phyloP scores from a whole-genome alignment of 1,140 invertebrate genomes.

The Orchestia grillus region DNA sequence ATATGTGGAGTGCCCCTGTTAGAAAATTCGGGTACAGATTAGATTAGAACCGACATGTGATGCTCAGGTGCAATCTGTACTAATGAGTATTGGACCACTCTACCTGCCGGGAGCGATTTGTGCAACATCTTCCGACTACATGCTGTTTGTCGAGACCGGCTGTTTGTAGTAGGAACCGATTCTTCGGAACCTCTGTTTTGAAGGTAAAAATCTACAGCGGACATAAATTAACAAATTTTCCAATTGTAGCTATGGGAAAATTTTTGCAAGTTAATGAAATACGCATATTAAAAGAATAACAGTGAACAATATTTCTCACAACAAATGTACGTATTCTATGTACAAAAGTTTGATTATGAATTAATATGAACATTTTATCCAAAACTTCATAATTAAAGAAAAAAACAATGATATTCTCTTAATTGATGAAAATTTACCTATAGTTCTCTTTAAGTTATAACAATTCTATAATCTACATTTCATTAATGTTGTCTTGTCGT shows the following conservation, averaged over 20 bases:
- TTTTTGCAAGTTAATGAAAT: not conserved
- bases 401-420: too few relatives aligned
- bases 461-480: too few relatives aligned
- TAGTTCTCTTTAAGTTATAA: too few relatives aligned
- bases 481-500: too few relatives aligned
- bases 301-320: too few relatives aligned
- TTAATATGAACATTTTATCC: too few relatives aligned
- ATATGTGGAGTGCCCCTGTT: not conserved
- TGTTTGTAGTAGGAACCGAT: not conserved
- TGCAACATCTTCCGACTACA: not conserved
- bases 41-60: not conserved
- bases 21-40: too few relatives aligned
- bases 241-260: not conserved
- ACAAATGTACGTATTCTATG: too few relatives aligned
- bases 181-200: not conserved
- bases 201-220: too few relatives aligned
- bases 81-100: not conserved
- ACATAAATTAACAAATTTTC: not conserved
- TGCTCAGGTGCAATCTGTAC: not conserved
- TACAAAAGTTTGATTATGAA: too few relatives aligned
- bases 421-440: too few relatives aligned
- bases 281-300: not conserved
- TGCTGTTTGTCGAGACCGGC: not conserved
- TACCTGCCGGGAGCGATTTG: not conserved
- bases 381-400: too few relatives aligned